Evolutionary conservation across 2,888 invertebrate species (phyloP), one percentile per base, ranked within the genome.

Genomic region (Bugulina stolonifera): DNA sequence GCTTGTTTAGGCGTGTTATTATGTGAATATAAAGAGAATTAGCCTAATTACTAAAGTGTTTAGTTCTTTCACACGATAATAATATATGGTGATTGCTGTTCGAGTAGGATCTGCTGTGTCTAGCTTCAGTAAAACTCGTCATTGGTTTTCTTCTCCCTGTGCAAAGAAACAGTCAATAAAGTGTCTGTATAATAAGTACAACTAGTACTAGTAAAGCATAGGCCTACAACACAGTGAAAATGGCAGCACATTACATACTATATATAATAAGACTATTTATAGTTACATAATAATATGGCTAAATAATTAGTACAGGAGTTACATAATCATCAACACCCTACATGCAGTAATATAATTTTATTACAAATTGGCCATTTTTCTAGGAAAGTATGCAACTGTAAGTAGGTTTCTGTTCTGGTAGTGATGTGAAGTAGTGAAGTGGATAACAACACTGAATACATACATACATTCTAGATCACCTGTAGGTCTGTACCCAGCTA

Each of bases 41-140:
- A 29, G 32, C 64, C 64, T 64, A 64, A 64, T 57, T 27, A 34
- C 64, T 64, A 32, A 29, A 64, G 32, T 64, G 64, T 64, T 64
- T 64, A 64, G 64, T 64, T 64, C 64, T 64, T 64, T 64, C 32
- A 32, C n/a, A 29, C 25, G 10, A 25, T 34, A 64, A n/a, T 32
- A 64, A 34, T 25, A 32, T 27, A 64, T 64, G 25, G 34, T 64
- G 64, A 32, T 64, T 64, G 32, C 64, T 64, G 32, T 64, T 64
- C 5, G 64, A 64, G 64, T 64, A 64, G 5, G 64, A 64, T 22
- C 64, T 22, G 32, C 64, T 29, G 64, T 64, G 64, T 64, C 64
- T 64, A 10, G n/a, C 5, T 29, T 27, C n/a, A 34, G 34, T 64
- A 5, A 64, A 27, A 64, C 27, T 64, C 64, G 2, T 64, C 64